A percentile compares a stretch with the other conserved stretches of the same genome.
These are phyloP conservation scores for Cheilinus undulatus DNA, from an alignment of 2,113 vertebrate genomes.

Conservation along the genomic window DNA sequence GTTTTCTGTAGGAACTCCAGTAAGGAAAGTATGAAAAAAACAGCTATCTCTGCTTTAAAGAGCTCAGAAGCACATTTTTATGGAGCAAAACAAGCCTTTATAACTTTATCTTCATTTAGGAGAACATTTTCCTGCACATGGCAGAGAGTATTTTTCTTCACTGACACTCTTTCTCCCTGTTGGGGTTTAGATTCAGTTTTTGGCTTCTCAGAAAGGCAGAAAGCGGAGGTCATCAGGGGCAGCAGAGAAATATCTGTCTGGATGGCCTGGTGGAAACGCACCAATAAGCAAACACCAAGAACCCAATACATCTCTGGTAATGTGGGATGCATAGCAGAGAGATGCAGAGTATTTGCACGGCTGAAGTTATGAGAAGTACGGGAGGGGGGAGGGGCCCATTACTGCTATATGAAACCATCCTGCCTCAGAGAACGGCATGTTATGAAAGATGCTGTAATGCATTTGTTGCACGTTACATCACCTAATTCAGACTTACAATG, in stretches of 20 bases:
- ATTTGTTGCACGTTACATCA: constrained; percentile 74
- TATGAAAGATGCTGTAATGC: constrained; percentile 74
- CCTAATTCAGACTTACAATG: constrained; percentile 75
- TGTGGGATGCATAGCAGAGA: constrained; percentile 23
- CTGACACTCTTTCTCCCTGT: constrained; percentile 22
- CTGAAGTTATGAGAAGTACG: constrained; percentile 20
- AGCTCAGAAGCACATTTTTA: neutral
- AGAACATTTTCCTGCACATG: neutral
- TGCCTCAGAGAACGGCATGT: constrained; percentile 48
- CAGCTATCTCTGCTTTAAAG: too few relatives aligned
- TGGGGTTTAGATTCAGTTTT: constrained; percentile 10
- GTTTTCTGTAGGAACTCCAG: too few relatives aligned
- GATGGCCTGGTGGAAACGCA: constrained; percentile 2
- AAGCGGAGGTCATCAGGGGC: constrained; percentile 11
- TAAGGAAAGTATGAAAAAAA: too few relatives aligned
- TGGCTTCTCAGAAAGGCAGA: constrained; percentile 18
- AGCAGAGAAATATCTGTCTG: constrained; percentile 34
- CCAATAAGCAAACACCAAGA: constrained; percentile 33
- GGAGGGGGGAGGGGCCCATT: constrained; percentile 16
- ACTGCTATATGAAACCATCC: constrained; percentile 54
- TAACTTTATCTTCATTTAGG: constrained; percentile 9
- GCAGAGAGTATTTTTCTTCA: neutral
- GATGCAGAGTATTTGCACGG: constrained; percentile 6
- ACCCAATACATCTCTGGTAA: constrained; percentile 20
- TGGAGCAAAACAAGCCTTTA: neutral